Evolutionary conservation across 2,113 vertebrate genomes (phyloP).

Genomic region (Martes martes): DNA sequence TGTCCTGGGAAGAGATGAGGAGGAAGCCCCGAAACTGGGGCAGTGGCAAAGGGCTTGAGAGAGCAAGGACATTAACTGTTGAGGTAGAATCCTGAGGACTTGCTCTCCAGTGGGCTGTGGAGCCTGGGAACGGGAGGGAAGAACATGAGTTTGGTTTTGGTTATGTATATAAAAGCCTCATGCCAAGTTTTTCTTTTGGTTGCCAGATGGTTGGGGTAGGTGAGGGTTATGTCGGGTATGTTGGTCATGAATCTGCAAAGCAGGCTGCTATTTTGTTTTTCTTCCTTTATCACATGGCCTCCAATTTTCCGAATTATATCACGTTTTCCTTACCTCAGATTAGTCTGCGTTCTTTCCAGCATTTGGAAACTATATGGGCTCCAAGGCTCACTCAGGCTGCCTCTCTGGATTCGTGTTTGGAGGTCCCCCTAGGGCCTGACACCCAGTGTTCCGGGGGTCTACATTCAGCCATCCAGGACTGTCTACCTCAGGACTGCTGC

Average conservation of each 20-base stretch:
- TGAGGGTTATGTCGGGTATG: not conserved
- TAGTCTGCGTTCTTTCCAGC: not conserved
- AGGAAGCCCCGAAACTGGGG: not conserved
- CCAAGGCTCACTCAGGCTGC: not conserved
- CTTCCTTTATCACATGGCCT: not conserved
- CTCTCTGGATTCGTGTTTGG: not conserved
- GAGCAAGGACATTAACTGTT: not conserved
- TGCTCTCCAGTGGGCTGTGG: not conserved
- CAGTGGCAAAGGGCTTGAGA: not conserved
- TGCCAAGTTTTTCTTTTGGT: not conserved
- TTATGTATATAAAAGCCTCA: not conserved
- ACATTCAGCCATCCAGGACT: not conserved
- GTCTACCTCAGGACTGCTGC: not conserved
- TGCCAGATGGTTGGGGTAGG: not conserved
- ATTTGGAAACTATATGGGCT: not conserved
- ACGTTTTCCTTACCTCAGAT: not conserved
- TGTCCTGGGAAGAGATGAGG: not conserved
- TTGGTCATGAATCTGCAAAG: not conserved
- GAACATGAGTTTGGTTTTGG: not conserved
- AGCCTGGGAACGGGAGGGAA: not conserved
- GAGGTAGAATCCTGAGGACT: not conserved
- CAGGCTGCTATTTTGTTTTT: not conserved
- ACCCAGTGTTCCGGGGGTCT: not conserved
- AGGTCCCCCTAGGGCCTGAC: not conserved
- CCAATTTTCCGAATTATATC: not conserved